Evolutionary conservation across 2,888 invertebrate species (phyloP).

Genomic region (Ferdinandea cuprea): DNA sequence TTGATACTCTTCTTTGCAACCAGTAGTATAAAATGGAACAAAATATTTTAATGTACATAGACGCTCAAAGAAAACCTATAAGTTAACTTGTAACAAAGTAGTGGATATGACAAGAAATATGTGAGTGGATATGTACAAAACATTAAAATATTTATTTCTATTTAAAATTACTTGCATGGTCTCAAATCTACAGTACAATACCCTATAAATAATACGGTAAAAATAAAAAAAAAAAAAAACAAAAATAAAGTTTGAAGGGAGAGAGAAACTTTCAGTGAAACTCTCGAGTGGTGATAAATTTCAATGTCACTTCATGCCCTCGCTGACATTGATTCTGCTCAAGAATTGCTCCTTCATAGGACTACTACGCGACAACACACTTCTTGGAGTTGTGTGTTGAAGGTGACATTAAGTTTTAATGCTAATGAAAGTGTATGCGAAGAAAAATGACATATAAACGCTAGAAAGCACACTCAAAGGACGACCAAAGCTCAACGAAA

Average conservation of each 20-base stretch:
- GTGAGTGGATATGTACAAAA: too few relatives aligned
- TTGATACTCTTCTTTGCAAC: too few relatives aligned
- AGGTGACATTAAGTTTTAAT: slow-evolving; percentile 69
- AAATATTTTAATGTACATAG: too few relatives aligned
- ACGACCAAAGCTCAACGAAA: slow-evolving; percentile 2
- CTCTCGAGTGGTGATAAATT: slow-evolving; percentile 65
- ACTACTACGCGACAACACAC: slow-evolving; percentile 5
- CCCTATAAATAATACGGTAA: too few relatives aligned
- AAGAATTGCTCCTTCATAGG: slow-evolving; percentile 43
- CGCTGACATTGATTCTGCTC: slow-evolving; percentile 67
- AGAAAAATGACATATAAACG: slow-evolving; percentile 57
- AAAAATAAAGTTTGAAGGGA: neutral
- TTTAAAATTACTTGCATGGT: too few relatives aligned
- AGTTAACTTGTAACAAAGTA: too few relatives aligned
- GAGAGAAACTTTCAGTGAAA: slow-evolving; percentile 41
- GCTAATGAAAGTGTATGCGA: slow-evolving; percentile 67
- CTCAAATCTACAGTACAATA: too few relatives aligned
- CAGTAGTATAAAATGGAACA: too few relatives aligned
- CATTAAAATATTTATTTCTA: too few relatives aligned
- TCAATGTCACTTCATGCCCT: slow-evolving; percentile 63
- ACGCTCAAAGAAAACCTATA: too few relatives aligned
- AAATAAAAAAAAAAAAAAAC: neutral
- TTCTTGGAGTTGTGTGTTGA: slow-evolving; percentile 24
- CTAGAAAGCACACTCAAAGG: neutral
- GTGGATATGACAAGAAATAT: too few relatives aligned